Evolutionary conservation across 1,140 invertebrate genomes (phyloP).

Genomic region (Drosophila oshimai): DNA sequence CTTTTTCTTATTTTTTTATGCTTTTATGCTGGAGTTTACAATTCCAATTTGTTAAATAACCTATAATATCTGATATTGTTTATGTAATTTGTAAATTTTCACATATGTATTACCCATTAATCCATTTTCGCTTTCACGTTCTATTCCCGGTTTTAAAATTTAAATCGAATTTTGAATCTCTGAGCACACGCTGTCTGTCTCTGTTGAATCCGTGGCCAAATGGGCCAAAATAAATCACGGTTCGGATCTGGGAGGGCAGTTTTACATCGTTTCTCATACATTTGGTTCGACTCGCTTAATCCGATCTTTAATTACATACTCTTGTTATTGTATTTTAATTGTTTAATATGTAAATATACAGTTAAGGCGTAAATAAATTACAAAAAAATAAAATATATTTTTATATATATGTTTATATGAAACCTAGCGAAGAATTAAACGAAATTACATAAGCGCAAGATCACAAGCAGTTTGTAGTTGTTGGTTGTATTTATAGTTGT

Average conservation of each 20-base stretch:
- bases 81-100: constrained; percentile 9
- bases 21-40: constrained; percentile 12
- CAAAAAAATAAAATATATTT: constrained; percentile 44
- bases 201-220: constrained; percentile 7
- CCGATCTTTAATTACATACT: constrained; percentile 15
- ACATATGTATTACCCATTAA: constrained; percentile 7
- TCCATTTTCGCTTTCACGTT: not conserved
- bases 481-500: constrained; percentile 14
- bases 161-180: constrained; percentile 3
- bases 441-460: constrained; percentile 59
- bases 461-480: constrained; percentile 66
- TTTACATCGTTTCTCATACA: constrained; percentile 16
- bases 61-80: constrained; percentile 25
- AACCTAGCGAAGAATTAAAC: constrained; percentile 46
- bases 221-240: constrained; percentile 9
- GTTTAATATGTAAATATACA: constrained; percentile 31
- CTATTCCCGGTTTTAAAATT: not conserved
- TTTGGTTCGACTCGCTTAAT: constrained; percentile 3
- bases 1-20: constrained; percentile 1
- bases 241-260: constrained; percentile 23
- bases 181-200: not conserved
- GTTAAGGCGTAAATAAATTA: constrained; percentile 66
- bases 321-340: constrained; percentile 21
- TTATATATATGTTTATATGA: constrained; percentile 37
- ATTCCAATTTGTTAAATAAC: constrained; percentile 36